Base-by-base conservation (phyloP, 2,113 vertebrate genomes). In the Vicugna pacos region DNA sequence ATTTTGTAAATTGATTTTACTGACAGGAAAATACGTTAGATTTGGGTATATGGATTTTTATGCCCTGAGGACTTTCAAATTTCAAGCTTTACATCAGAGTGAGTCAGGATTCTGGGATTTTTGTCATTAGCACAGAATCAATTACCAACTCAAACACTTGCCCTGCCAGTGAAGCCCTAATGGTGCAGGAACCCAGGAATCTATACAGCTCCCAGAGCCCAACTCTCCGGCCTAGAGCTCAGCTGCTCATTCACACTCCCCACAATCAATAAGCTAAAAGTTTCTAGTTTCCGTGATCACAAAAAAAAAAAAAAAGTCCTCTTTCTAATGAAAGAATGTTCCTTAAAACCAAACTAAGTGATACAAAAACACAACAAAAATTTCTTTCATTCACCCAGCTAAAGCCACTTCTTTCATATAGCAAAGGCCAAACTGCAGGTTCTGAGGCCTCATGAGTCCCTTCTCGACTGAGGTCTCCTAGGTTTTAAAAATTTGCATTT, bases 231-330 rank as follows among this genome's bases (percentile, higher is more conserved):
- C 12, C 56, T 22, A 30, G 6, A 85, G 22, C 48, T 86, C 32
- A 52, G 46, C n/a, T 82, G 64, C 35, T 85, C 87, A 91, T 48
- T 93, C 70, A 95, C 60, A 72, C 93, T 70, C 82, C 54, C 38
- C 46, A 75, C 38, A 81, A 94, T 79, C 38, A 28, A 97, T 67
- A 87, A 70, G 22, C 62, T 88, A 67, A 84, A 69, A 91, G 24
- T 87, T 90, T 83, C 64, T 42, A 73, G 69, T 56, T 94, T 72
- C 72, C 73, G 92, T 56, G 42, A 48, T 79, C n/a, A 95, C 79
- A 35, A 87, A 91, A 81, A 81, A 62, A 42, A 42, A 86, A 42
- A 42, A 42, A 64, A 62, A 42, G 3, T 48, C 50, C 10, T 77
- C 64, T 92, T 88, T 75, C 69, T 83, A 82, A 54, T 75, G 65